A percentile compares a stretch with the other conserved stretches of the same genome.
These are phyloP conservation scores for Alexandromys oeconomus DNA, from an alignment of 2,797 vertebrate genomes.

Conservation along the genomic window DNA sequence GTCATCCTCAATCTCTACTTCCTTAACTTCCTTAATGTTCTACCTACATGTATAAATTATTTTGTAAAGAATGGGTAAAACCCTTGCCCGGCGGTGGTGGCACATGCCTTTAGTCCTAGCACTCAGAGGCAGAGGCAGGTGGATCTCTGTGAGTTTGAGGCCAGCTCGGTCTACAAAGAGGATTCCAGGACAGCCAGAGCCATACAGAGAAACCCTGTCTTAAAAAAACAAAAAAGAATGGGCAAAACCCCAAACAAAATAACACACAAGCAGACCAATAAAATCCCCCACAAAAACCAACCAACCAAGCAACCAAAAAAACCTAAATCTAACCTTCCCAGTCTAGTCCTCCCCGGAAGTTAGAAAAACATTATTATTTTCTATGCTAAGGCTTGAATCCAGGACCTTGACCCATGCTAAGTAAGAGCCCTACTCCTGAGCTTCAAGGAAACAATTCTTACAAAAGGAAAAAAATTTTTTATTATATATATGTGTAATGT, in stretches of 20 bases:
- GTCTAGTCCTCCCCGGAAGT: neutral
- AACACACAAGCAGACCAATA: neutral
- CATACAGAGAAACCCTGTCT: neutral
- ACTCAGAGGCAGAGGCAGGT: neutral
- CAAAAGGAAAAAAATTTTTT: neutral
- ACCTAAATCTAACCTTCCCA: neutral
- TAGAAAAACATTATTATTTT: neutral
- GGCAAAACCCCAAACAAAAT: neutral
- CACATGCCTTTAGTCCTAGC: neutral
- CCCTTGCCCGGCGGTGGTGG: neutral
- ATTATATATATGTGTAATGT: neutral
- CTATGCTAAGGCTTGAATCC: neutral
- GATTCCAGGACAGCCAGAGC: neutral
- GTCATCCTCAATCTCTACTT: neutral
- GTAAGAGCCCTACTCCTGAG: neutral
- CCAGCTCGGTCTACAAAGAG: neutral
- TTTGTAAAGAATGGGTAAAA: conserved; percentile 50
- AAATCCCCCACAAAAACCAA: neutral
- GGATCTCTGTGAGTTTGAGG: neutral
- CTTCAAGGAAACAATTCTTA: neutral
- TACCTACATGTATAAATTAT: neutral
- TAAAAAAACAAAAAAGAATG: neutral
- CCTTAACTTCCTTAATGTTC: neutral
- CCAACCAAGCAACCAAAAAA: neutral
- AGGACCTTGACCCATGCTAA: neutral